phyloP scores from a whole-genome alignment of 2,888 invertebrate species.

The Pegoplata infirma region DNA sequence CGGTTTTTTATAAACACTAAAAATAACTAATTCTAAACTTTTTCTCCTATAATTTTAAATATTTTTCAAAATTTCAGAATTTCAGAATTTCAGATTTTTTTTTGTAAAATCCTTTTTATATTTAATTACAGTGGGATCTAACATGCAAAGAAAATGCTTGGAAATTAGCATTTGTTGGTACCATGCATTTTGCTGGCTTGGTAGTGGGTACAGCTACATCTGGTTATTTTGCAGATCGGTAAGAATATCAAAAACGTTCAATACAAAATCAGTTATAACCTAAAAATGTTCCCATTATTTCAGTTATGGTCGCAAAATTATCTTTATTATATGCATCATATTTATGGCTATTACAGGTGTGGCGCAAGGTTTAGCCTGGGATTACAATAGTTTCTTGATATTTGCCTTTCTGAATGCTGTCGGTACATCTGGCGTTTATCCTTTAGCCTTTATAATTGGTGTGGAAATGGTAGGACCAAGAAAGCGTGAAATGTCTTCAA shows the following conservation, averaged over 20 bases:
- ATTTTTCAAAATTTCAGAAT: too few relatives aligned
- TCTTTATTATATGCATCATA: conserved; percentile 81
- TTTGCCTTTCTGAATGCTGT: conserved; percentile 81
- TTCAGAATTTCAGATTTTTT: neutral
- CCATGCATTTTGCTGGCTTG: conserved; percentile 82
- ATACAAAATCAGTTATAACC: neutral
- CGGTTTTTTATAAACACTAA: too few relatives aligned
- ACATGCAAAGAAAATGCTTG: conserved; percentile 82
- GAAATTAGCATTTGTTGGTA: conserved; percentile 82
- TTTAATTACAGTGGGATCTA: conserved; percentile 79
- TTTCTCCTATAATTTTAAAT: too few relatives aligned
- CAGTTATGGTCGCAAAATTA: conserved; percentile 81
- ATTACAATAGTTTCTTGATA: conserved; percentile 79
- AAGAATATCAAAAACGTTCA: conserved; percentile 55
- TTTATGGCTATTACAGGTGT: conserved; percentile 81
- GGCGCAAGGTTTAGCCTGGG: conserved; percentile 79
- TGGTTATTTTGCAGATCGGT: conserved; percentile 82
- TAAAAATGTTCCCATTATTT: neutral
- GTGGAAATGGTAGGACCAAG: conserved; percentile 83
- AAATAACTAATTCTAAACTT: too few relatives aligned
- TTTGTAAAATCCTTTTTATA: neutral
- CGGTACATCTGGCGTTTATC: conserved; percentile 82
- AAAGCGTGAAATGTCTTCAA: conserved; percentile 82
- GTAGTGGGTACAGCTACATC: conserved; percentile 81
- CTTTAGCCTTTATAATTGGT: conserved; percentile 81